Conservation (phyloP, 2,797 vertebrate species). For the Anabas testudineus region DNA sequence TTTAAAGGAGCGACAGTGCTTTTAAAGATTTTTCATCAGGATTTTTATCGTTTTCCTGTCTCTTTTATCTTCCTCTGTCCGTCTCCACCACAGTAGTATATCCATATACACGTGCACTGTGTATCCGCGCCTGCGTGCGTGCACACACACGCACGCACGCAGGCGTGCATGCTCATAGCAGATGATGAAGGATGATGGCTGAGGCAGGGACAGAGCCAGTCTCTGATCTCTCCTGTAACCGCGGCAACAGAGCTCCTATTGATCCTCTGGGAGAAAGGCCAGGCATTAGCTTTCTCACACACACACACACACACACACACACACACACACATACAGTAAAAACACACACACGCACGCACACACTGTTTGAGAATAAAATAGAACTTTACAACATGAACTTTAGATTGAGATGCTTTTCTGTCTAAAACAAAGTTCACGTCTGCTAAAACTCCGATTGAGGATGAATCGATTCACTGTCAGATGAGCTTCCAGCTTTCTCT, state of each 20-base stretch:
- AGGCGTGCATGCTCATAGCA: conserved; percentile 46
- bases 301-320: conserved; percentile 30
- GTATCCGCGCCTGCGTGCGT: conserved; percentile 4
- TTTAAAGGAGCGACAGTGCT: conserved; percentile 61
- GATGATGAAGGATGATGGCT: conserved; percentile 78
- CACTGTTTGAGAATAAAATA: conserved; percentile 19
- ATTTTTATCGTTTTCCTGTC: conserved; percentile 41
- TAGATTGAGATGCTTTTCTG: conserved; percentile 15
- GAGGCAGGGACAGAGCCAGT: conserved; percentile 79
- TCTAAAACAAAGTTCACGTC: conserved; percentile 27
- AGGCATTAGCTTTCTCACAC: conserved; percentile 69
- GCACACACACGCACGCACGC: conserved; percentile 16
- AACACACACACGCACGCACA: conserved; percentile 40
- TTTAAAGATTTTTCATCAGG: conserved; percentile 60
- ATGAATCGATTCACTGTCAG: conserved; percentile 40
- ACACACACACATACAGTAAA: conserved; percentile 8
- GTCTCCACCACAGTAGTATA: conserved; percentile 26
- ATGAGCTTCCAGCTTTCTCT: conserved; percentile 28
- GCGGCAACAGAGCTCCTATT: conserved; percentile 84
- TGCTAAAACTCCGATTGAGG: conserved; percentile 14
- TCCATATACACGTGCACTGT: conserved; percentile 8
- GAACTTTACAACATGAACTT: conserved; percentile 31
- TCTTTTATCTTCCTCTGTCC: conserved; percentile 61
- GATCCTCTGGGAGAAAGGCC: conserved; percentile 79
- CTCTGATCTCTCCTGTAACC: conserved; percentile 84